phyloP scores from a whole-genome alignment of 2,797 vertebrate genomes.

The Masticophis lateralis region DNA sequence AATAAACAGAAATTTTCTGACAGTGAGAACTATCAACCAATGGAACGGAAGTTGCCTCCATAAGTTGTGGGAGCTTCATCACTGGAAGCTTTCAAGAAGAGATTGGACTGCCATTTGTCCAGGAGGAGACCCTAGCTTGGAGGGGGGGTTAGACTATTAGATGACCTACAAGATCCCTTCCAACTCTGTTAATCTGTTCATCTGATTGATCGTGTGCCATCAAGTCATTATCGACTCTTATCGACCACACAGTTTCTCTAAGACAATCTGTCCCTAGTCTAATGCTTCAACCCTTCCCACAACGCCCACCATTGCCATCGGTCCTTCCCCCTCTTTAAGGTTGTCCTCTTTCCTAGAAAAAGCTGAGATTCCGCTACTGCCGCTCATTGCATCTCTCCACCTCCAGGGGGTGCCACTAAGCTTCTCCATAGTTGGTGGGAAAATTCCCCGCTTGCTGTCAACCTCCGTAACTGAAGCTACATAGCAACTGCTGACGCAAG shows the following conservation, averaged over 20 bases:
- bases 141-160: too few species aligned
- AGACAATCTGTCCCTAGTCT: background rate
- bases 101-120: too few species aligned
- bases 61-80: too few species aligned
- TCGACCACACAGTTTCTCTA: background rate
- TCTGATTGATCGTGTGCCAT: background rate
- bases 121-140: too few species aligned
- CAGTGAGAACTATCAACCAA: too few species aligned
- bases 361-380: background rate
- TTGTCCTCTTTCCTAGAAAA: background rate
- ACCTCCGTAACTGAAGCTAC: background rate
- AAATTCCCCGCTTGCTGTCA: background rate
- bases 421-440: background rate
- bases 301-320: background rate
- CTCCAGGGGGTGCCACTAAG: background rate
- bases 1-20: too few species aligned
- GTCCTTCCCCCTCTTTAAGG: background rate
- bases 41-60: too few species aligned
- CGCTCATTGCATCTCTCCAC: background rate
- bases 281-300: background rate
- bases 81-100: too few species aligned
- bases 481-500: background rate
- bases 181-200: too few species aligned
- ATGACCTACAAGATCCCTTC: too few species aligned
- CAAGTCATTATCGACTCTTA: background rate